Evolutionary conservation across 2,888 invertebrate genomes (phyloP), one percentile per base, ranked within the genome.

Genomic region (Drosophila sordidula): DNA sequence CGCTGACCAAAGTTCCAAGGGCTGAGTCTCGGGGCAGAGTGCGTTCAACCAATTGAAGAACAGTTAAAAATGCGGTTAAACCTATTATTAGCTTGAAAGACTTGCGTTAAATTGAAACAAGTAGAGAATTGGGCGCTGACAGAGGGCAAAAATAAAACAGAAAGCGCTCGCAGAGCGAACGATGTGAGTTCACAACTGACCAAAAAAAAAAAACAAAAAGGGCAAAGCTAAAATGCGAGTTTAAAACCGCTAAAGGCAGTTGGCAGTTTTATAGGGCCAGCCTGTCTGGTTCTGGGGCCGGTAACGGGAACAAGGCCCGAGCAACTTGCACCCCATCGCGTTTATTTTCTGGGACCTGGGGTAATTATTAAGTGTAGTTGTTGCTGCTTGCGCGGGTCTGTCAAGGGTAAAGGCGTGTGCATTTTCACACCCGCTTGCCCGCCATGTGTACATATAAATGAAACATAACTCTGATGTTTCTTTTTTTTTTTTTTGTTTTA

Each of bases 51-150:
- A 76, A 70, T 77, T 84, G 83, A 87, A 81, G 82, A 81, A 87
- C 84, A 78, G 85, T 85, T 85, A 81, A 85, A 85, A 85, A 57
- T 89, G 89, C 87, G 85, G 85, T 85, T 85, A 88, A 85, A 88
- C 85, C 89, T 88, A 85, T 85, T 85, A 85, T 85, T 85, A 85
- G 86, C 63, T 69, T 66, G 70, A 81, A 78, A 75, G 79, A 85
- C 66, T 71, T 81, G 82, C 65, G 52, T 84, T 68, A 80, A 78
- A 83, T 87, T 83, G 85, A 81, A 84, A 78, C 73, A 89, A 77
- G 78, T 74, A 52, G 70, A 58, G 70, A 78, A 78, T 56, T 68
- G 67, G 42, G 39, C 61, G 66, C 63, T 58, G 63, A 58, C 79
- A 74, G 71, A 56, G 56, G 6, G 42, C 58, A 26, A 65, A 54